Evolutionary conservation across 2,113 vertebrate genomes (phyloP), one percentile per base, ranked within the genome.

Genomic region (Zeus faber): DNA sequence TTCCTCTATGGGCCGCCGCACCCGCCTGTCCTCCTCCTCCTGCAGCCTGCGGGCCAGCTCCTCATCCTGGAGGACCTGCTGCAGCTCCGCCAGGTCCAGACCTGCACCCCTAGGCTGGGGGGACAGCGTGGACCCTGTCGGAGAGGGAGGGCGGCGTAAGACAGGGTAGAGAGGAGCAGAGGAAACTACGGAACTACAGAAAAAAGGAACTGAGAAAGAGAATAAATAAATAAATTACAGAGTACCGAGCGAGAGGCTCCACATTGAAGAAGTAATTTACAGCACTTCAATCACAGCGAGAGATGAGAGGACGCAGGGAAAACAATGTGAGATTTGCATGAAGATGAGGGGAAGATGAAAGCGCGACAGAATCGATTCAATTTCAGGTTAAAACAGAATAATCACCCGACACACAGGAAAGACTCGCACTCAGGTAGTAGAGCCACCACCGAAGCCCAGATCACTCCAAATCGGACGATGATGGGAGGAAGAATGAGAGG

Each of bases 1-100:
- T n/a, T n/a, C n/a, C n/a, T n/a, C n/a, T n/a, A n/a, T n/a, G n/a
- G n/a, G n/a, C n/a, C n/a, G n/a, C n/a, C n/a, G n/a, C n/a, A n/a
- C n/a, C n/a, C n/a, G n/a, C n/a, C n/a, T n/a, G n/a, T 88, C 82
- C 35, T 88, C 83, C 29, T 90, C 87, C 25, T 82, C 74, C 49
- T 91, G 89, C 29, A 89, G 68, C 47, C 60, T 72, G 3, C 67
- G 65, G 23, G 89, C 87, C 22, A 89, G 43, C 20, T 89, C 88
- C 48, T 90, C 87, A 50, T 91, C 89, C 58, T 57, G 35, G 5
- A 85, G 64, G n/a, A 92, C 86, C 62, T 90, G 88, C 35, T 81
- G 67, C 58, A 86, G 70, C 17, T 74, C 70, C 3, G 76, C 72
- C 47, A 89, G 60, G 9, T 87, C 67, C 26, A 89, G 68, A 9